A percentile compares a stretch with the other conserved stretches of the same genome.
These are phyloP conservation scores for Ricordea florida DNA, from an alignment of 92 coral and sea anemone genomes.

Conservation along the genomic window DNA sequence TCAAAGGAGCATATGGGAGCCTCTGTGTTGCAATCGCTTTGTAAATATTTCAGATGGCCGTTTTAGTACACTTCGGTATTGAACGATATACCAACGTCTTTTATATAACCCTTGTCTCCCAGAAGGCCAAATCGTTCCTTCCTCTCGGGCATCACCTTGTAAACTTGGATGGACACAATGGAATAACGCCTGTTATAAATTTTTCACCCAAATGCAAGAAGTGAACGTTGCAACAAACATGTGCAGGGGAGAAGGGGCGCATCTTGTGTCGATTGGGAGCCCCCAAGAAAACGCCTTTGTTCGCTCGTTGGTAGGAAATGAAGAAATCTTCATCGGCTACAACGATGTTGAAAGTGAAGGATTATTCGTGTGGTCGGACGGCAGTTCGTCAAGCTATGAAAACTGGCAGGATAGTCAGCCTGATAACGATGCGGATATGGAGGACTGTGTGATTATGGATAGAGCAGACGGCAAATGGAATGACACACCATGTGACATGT, in stretches of 20 bases:
- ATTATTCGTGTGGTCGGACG: constrained; percentile 14
- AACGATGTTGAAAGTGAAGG: neutral
- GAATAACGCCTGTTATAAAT: constrained; percentile 8
- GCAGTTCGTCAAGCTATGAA: neutral
- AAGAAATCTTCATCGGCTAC: constrained; percentile 7
- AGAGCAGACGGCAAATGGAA: constrained; percentile 13
- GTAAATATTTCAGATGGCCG: too few relatives aligned
- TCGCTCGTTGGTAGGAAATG: neutral
- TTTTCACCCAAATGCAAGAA: neutral
- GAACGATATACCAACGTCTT: too few relatives aligned
- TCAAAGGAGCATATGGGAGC: too few relatives aligned
- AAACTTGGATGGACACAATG: constrained; percentile 16
- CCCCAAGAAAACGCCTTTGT: constrained; percentile 26
- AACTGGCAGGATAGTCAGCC: constrained; percentile 19
- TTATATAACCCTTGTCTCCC: too few relatives aligned
- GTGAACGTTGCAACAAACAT: neutral
- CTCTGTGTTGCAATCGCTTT: too few relatives aligned
- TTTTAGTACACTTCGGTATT: too few relatives aligned
- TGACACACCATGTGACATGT: constrained; percentile 23
- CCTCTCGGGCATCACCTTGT: neutral
- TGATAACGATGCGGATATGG: neutral
- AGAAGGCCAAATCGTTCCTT: neutral
- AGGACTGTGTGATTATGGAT: constrained; percentile 2
- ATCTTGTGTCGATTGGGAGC: constrained; percentile 23
- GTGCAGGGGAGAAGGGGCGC: constrained; percentile 3